These are phyloP conservation scores for Acrocyrtus sp. DNA, from an alignment of 2,888 invertebrate genomes.

Conservation along the genomic window DNA sequence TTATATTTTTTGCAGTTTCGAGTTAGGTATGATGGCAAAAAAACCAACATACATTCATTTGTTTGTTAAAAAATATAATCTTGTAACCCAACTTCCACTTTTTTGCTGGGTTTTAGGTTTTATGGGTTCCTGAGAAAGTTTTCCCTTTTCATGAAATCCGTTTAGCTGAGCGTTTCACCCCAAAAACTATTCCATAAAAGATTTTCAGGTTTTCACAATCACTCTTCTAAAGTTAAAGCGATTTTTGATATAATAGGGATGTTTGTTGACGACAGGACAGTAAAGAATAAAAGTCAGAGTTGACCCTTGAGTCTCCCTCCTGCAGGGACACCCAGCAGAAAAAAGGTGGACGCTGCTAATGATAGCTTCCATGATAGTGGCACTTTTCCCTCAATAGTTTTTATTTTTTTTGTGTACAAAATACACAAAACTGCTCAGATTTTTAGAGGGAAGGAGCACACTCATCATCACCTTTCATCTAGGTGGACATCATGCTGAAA, in stretches of 20 bases:
- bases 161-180: too few species aligned
- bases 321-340: conserved; percentile 47
- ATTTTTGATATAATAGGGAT: conserved; percentile 20
- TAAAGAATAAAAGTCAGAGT: conserved; percentile 19
- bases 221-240: neutral
- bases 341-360: conserved; percentile 45
- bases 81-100: too few species aligned
- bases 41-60: too few species aligned
- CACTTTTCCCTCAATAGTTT: conserved; percentile 25
- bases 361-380: conserved; percentile 37
- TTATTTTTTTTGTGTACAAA: too few species aligned
- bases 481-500: neutral
- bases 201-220: too few species aligned
- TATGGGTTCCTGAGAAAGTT: too few species aligned
- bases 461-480: conserved; percentile 23
- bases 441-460: conserved; percentile 2
- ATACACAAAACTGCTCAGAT: too few species aligned
- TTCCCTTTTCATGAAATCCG: too few species aligned
- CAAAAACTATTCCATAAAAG: too few species aligned
- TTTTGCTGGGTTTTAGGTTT: too few species aligned
- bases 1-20: conserved; percentile 35
- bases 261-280: conserved; percentile 38
- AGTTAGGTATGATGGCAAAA: too few species aligned
- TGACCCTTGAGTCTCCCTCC: conserved; percentile 43
- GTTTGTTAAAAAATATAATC: too few species aligned